Evolutionary conservation across 2,797 vertebrate species (phyloP).

Genomic region (Poeciliopsis infans): DNA sequence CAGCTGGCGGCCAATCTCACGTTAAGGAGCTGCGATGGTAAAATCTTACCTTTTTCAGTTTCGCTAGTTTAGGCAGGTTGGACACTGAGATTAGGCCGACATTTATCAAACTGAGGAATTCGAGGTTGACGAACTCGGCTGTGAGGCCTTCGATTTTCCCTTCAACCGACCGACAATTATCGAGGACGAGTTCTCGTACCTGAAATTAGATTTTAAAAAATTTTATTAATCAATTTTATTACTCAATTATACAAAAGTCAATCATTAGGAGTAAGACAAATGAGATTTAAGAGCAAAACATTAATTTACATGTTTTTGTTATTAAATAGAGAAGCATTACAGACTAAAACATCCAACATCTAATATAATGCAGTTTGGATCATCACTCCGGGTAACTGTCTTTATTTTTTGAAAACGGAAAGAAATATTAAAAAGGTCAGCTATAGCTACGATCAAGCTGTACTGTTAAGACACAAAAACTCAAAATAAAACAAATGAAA

Average conservation of each 20-base stretch:
- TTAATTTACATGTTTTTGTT: neutral
- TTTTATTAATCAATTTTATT: neutral
- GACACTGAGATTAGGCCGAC: conserved; percentile 89
- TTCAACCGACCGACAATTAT: conserved; percentile 90
- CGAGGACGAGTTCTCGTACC: conserved; percentile 93
- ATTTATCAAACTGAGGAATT: conserved; percentile 95
- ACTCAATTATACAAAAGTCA: neutral
- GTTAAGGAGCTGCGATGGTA: neutral
- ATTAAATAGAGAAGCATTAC: neutral
- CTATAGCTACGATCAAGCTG: neutral
- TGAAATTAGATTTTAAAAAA: conserved; percentile 49
- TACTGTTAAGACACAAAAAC: neutral
- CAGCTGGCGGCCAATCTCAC: neutral
- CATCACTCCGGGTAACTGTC: neutral
- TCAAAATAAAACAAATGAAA: neutral
- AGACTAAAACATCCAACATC: neutral
- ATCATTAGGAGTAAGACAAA: neutral
- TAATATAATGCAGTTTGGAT: neutral
- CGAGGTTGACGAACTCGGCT: conserved; percentile 90
- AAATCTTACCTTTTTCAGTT: conserved; percentile 91
- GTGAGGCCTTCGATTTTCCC: conserved; percentile 93
- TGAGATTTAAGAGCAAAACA: neutral
- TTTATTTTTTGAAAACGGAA: neutral
- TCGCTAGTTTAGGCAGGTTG: conserved; percentile 91
- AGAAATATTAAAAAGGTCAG: neutral